A percentile compares a stretch with the other conserved stretches of the same genome.
Evolutionary conservation across 1,140 invertebrate genomes (phyloP).

Genomic region (Neodiprion virginianus): DNA sequence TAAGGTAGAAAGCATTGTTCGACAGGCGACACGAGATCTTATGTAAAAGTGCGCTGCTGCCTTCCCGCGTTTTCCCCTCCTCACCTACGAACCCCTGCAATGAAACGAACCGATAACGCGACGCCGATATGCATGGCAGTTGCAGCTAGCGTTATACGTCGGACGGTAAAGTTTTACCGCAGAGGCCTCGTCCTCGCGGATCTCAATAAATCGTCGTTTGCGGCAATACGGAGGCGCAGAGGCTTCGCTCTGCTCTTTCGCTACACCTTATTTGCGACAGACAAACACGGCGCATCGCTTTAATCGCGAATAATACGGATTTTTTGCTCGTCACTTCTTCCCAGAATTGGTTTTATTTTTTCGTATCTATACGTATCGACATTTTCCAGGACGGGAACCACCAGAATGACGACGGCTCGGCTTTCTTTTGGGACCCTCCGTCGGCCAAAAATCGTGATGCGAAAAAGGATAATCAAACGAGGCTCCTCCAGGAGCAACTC

Average conservation of each 20-base stretch:
- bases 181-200: neutral
- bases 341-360: slow-evolving; percentile 22
- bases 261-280: neutral
- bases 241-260: neutral
- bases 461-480: slow-evolving; percentile 36
- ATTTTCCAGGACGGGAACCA: slow-evolving; percentile 36
- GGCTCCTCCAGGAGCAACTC: slow-evolving; percentile 50
- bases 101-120: neutral
- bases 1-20: neutral
- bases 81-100: neutral
- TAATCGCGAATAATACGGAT: too few relatives aligned
- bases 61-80: neutral
- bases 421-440: slow-evolving; percentile 55
- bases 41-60: neutral
- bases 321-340: neutral
- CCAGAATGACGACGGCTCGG: slow-evolving; percentile 43
- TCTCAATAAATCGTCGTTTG: neutral
- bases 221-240: neutral
- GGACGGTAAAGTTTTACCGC: neutral
- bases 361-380: neutral
- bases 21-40: slow-evolving; percentile 1
- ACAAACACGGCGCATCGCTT: neutral
- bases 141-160: neutral
- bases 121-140: neutral
- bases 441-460: slow-evolving; percentile 41